Evolutionary conservation across 2,888 invertebrate species (phyloP).

Genomic region (Phyllotreta striolata): DNA sequence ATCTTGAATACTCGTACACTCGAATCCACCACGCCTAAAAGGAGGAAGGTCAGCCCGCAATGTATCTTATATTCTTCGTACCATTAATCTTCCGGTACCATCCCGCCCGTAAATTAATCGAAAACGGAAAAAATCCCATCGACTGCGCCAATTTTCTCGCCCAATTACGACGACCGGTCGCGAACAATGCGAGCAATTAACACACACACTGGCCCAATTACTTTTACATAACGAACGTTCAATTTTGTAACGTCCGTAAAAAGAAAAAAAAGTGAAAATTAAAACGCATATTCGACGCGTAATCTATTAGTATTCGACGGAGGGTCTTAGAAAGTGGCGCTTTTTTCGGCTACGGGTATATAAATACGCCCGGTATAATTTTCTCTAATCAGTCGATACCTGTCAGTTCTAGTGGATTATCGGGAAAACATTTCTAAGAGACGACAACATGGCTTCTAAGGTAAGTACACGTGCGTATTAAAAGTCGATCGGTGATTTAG

Average conservation of each 20-base stretch:
- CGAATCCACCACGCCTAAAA: conserved; percentile 32
- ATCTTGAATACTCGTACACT: conserved; percentile 29
- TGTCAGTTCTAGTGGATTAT: conserved; percentile 37
- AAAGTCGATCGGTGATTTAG: not conserved
- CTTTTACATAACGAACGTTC: conserved; percentile 11
- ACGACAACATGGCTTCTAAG: conserved; percentile 45
- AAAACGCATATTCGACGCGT: conserved; percentile 36
- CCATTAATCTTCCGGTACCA: no score
- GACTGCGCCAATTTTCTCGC: no score
- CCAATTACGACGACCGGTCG: no score
- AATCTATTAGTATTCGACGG: conserved; percentile 41
- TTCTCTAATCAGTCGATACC: conserved; percentile 49
- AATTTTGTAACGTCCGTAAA: conserved; percentile 22
- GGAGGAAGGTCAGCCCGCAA: conserved; percentile 35
- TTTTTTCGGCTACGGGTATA: conserved; percentile 38
- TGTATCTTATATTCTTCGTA: no score
- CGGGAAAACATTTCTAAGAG: conserved; percentile 2
- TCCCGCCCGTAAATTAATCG: no score
- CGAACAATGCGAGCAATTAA: no score
- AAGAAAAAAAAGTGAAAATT: conserved; percentile 23
- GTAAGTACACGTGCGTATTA: conserved; percentile 37
- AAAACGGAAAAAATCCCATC: no score
- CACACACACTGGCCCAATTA: not conserved
- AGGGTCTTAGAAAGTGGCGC: conserved; percentile 46
- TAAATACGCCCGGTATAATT: conserved; percentile 44